Evolutionary conservation across 2,113 vertebrate species (phyloP), one percentile per base, ranked within the genome.

Genomic region (Sorex araneus): DNA sequence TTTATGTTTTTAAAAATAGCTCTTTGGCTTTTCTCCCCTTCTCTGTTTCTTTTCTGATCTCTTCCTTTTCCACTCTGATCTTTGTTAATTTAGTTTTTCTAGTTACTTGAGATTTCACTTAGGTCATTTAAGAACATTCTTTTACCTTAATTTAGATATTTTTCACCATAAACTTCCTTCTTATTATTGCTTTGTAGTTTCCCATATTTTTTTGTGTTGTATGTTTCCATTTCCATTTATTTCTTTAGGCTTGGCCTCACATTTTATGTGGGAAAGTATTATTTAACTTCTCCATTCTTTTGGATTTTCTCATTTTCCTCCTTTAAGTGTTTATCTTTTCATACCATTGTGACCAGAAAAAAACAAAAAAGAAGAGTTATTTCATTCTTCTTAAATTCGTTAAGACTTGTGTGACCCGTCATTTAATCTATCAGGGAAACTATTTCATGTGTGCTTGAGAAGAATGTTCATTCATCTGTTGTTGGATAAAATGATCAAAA

Each of bases 141-240:
- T 69, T 64, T 19, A 60, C n/a, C 76, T 69, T 45, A 78, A 74
- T 34, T n/a, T 47, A 30, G 25, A 16, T n/a, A 47, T 64, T 90
- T 64, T 73, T 23, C 36, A 82, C 12, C 60, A 45, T 63, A 63
- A 73, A 74, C 25, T 47, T 74, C 15, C 67, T 81, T 80, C 50
- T 73, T 63, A 47, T 50, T 63, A 63, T 16, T 23, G 15, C 16
- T 82, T 34, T 64, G 50, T 23, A 64, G 16, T 3, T 30, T 16
- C 19, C 25, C 15, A 30, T 21, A 64, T 28, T 1, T 89, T 80
- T 63, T 82, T 23, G 4, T 50, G 60, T n/a, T 28, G 23, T 63
- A 27, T 74, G 12, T 74, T 66, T 75, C n/a, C 3, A 75, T 90
- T 82, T 63, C 30, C 25, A 75, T 66, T 90, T 66, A n/a, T 74